Evolutionary conservation across 2,888 invertebrate species (phyloP), one percentile per base, ranked within the genome.

Genomic region (Amiota communis): DNA sequence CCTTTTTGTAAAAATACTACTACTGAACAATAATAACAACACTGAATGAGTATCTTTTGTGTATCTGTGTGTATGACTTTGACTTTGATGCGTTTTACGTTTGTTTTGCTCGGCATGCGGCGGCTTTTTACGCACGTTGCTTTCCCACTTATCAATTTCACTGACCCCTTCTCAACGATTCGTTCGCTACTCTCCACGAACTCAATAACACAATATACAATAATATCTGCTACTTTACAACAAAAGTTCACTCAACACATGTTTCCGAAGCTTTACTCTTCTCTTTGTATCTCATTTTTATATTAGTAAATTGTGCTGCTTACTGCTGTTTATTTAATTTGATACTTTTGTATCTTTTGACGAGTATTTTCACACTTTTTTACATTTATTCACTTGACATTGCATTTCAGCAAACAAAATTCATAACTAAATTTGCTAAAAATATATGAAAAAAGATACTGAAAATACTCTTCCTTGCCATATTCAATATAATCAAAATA

Each of bases 341-440:
- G 86, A 86, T 86, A 84, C 86, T 86, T 84, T 86, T 84, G 83
- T 84, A 84, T 84, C 86, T 86, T 83, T 83, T 84, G 85, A 84
- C 86, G 85, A 77, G 81, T 78, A 79, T 85, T 86, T 84, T 84
- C 85, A 83, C 83, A 84, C 83, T 85, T 86, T 78, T 77, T 76
- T 6, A 6, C 36, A 36, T 36, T 36, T 36, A 36, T 36, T 36
- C 36, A 36, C 36, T 36, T 36, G 36, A 36, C 36, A 36, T 36
- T 36, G 36, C 36, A 4, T 36, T 36, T 36, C 36, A 36, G 2
- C 23, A 23, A 23, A 23, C 23, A 23, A 23, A 23, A n/a, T 23
- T 23, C 23, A 23, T 36, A 36, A 36, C 36, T 36, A 6, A 36
- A 1, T 36, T 4, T 6, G 36, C 36, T 36, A 6, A 36, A 36